Evolutionary conservation across 2,888 invertebrate species (phyloP), one percentile per base, ranked within the genome.

Genomic region (Biston stratarius): DNA sequence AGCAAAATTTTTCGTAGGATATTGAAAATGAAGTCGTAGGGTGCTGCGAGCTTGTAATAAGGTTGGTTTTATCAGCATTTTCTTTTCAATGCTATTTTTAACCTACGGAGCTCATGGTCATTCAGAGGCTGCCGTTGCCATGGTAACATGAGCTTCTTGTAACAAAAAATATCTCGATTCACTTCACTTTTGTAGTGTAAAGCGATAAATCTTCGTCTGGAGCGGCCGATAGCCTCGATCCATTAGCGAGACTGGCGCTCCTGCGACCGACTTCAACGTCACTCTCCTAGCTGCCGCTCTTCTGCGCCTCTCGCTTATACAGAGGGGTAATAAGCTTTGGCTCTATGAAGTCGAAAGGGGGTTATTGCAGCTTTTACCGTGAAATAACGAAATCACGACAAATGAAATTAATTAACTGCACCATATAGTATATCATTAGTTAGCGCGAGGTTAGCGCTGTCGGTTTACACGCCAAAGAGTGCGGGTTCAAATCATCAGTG

Each of bases 181-280:
- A 57, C 24, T 38, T 36, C 45, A 49, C 49, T 51, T 61, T 56
- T 36, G 47, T n/a, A 57, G 40, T 63, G 40, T 63, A 52, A 42
- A 47, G 62, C 55, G 64, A 73, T 73, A 69, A 71, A 65, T 73
- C 73, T 71, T 69, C 68, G 69, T 73, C 64, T 34, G 33, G n/a
- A n/a, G 42, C 55, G 33, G 53, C 64, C 14, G 63, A 65, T 65
- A 55, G 59, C 40, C 33, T 34, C 63, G 60, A 66, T 72, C 74
- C 53, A 72, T 74, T 73, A 71, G 38, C 45, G 69, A 73, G 74
- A 74, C 74, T 73, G 63, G 71, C 67, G 61, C 60, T 64, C 62
- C 64, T 40, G 33, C 42, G 63, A 70, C 71, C 70, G 52, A 34
- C 69, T 57, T 70, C 74, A 70, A 57, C 34, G 70, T 64, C 63